Evolutionary conservation across 2,888 invertebrate genomes (phyloP), one percentile per base, ranked within the genome.

Genomic region (Rugalucina vietnamica): DNA sequence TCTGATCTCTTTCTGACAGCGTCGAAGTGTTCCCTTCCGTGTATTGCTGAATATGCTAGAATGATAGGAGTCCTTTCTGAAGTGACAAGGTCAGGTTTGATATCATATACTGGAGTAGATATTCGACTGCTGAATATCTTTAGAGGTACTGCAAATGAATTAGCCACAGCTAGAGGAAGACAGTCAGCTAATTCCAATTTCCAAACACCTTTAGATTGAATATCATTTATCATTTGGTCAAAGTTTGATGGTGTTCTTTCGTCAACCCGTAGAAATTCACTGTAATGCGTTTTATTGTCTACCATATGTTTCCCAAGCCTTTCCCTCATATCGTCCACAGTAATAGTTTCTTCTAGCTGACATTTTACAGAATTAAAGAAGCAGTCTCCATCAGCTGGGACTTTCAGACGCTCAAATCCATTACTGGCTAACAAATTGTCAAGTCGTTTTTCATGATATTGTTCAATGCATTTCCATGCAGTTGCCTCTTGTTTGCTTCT

Each of bases 1-100:
- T n/a, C n/a, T n/a, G n/a, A n/a, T n/a, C 39, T 43, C 72, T 72
- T 72, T 21, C 39, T 5, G 10, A 72, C 72, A 72, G 72, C 39
- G 39, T 43, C 72, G 39, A 39, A 72, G 24, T 72, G 72, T 8
- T 72, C 72, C 27, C 1, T 43, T 18, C 72, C 43, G 14, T 29
- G 39, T 29, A 43, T 72, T n/a, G 72, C 72, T 21, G 39, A 8
- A 29, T 72, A 24, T 43, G 72, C 39, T 43, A 72, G 1, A n/a
- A 49, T 12, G 10, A 72, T 43, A 24, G 32, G 18, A 14, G 14
- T 21, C 12, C 4, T 32, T 14, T 34, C 65, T 34, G 32, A 27
- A n/a, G 65, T 18, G 12, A 29, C 34, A 1, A 65, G 12, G 5
- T 34, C 65, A 5, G 65, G 65, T 21, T 65, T 34, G 34, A 65